Evolutionary conservation across 2,888 invertebrate species (phyloP).

Genomic region (Orgyia antiqua): DNA sequence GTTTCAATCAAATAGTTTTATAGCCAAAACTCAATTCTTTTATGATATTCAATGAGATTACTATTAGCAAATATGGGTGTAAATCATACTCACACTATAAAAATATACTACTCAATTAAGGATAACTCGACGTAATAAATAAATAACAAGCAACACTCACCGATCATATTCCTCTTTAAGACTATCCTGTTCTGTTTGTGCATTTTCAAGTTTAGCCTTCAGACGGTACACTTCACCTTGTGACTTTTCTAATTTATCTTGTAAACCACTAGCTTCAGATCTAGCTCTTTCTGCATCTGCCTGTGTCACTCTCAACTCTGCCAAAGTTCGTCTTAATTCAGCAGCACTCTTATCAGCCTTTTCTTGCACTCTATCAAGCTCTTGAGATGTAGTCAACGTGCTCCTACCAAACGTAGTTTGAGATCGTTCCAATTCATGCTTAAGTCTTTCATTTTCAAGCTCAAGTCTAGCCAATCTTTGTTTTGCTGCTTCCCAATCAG

Average conservation of each 20-base stretch:
- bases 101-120: too few species aligned
- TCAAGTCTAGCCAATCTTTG: conserved; percentile 91
- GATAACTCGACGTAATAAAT: too few species aligned
- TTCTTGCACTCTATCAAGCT: conserved; percentile 89
- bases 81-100: too few species aligned
- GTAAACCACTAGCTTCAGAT: conserved; percentile 88
- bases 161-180: conserved; percentile 94
- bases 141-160: conserved; percentile 33
- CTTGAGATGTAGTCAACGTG: conserved; percentile 88
- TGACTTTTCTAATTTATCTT: conserved; percentile 95
- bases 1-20: too few species aligned
- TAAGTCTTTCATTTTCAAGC: conserved; percentile 92
- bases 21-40: too few species aligned
- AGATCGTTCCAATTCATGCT: conserved; percentile 90
- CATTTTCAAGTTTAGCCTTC: conserved; percentile 95
- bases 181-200: conserved; percentile 95
- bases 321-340: conserved; percentile 91
- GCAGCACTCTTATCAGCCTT: conserved; percentile 90
- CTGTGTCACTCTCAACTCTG: conserved; percentile 93
- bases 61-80: too few species aligned
- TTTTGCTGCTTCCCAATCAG: conserved; percentile 92
- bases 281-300: conserved; percentile 93
- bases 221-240: conserved; percentile 96
- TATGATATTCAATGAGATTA: too few species aligned
- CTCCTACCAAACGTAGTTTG: conserved; percentile 90